Base-by-base conservation (phyloP, 2,113 vertebrate genomes). In the Sciurus niger region DNA sequence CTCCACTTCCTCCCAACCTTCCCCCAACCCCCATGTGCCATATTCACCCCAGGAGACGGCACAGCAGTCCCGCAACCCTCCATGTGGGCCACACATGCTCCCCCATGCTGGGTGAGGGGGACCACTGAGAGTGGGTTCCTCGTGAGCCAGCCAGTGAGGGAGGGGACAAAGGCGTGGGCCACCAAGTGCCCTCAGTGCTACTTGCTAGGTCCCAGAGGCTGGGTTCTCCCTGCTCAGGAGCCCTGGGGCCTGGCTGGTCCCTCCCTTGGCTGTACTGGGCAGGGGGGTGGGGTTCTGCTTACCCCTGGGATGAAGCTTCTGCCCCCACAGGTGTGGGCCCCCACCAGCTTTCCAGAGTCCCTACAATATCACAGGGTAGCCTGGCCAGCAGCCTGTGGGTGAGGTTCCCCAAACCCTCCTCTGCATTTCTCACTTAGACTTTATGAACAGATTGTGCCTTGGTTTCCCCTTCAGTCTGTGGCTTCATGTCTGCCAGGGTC, bases 71-170 rank as follows among this genome's bases (percentile, higher is more conserved):
- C 4, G 0, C 28, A 48, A 55, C 55, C 16, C 16, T 55, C 55
- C 55, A 55, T 11, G 3, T 6, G 6, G 55, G 55, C 17, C 55
- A 11, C 18, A 11, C 55, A 55, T 55, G 55, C 6, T 55, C 16
- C 37, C 30, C 16, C 22, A 40, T 3, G 24, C 20, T n/a, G 0
- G 3, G 58, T 0, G 2, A 32, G 2, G 17, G 0, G 0, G 5
- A 10, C 24, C 13, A 30, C 84, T 51, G 72, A 40, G 32, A 37
- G 60, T 1, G 10, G 18, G 51, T 34, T 60, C 22, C 0, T 46
- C 32, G 32, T 48, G 22, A 67, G 24, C 13, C 24, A 58, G 76
- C 7, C 24, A 58, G 76, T 7, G 4, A 82, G 70, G 34, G 20
- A 82, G 72, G 76, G 48, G 76, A 84, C 70, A n/a, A 40, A 48